phyloP scores from a whole-genome alignment of 2,888 invertebrate species.

The Calameuta pallipes region DNA sequence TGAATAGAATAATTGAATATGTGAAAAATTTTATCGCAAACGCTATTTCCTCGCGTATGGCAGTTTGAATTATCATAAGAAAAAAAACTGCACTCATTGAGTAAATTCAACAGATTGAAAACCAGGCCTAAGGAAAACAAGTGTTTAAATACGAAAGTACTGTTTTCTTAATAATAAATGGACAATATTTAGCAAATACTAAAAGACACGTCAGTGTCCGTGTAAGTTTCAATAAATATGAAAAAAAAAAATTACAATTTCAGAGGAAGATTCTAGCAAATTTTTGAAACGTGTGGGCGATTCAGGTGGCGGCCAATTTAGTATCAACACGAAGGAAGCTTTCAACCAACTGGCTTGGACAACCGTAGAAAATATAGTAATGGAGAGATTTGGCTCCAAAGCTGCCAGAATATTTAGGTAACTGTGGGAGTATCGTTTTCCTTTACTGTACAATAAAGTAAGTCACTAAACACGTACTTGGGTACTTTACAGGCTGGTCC shows the following conservation, averaged over 20 bases:
- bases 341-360: slow-evolving; percentile 79
- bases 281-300: slow-evolving; percentile 83
- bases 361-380: slow-evolving; percentile 82
- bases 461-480: background rate
- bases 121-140: too few relatives aligned
- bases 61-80: too few relatives aligned
- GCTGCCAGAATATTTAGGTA: slow-evolving; percentile 86
- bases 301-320: slow-evolving; percentile 85
- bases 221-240: slow-evolving; percentile 4
- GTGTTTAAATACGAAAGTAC: too few relatives aligned
- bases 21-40: too few relatives aligned
- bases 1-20: too few relatives aligned
- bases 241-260: slow-evolving; percentile 25
- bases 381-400: slow-evolving; percentile 87
- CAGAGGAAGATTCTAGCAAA: slow-evolving; percentile 82
- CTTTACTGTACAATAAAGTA: background rate
- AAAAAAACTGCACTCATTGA: too few relatives aligned
- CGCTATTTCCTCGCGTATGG: too few relatives aligned
- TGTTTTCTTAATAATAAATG: background rate
- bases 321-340: slow-evolving; percentile 78
- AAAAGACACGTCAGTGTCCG: slow-evolving; percentile 5
- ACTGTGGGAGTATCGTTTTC: background rate
- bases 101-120: too few relatives aligned
- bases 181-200: background rate
- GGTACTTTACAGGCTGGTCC: slow-evolving; percentile 74